Percentiles rank a stretch among this genome's conserved stretches.
Conservation (phyloP, 64 coral and sea anemone genomes). For the Hydrozoanthus tunicans region DNA sequence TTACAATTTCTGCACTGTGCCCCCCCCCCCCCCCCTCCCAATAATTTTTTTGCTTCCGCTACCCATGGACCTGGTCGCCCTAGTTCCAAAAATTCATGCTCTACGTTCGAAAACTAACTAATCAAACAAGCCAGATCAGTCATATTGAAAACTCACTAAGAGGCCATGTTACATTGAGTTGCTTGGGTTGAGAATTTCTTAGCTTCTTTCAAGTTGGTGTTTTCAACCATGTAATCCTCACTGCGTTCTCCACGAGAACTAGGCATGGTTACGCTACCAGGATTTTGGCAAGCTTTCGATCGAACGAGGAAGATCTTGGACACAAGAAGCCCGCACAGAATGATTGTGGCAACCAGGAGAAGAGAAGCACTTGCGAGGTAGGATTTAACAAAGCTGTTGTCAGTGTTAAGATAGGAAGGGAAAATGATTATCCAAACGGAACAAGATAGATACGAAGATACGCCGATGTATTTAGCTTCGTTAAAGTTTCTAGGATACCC, state of each 20-base stretch:
- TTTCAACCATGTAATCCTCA: not conserved
- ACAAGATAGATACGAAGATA: slow-evolving; percentile 51
- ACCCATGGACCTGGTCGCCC: too few species aligned
- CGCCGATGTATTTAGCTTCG: slow-evolving; percentile 67
- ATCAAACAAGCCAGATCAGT: too few species aligned
- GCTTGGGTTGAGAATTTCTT: not conserved
- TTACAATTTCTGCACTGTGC: too few species aligned
- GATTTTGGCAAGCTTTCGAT: not conserved
- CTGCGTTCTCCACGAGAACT: slow-evolving; percentile 6
- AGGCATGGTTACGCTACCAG: slow-evolving; percentile 39
- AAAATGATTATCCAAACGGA: slow-evolving; percentile 62
- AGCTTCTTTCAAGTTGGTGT: not conserved
- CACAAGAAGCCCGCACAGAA: slow-evolving; percentile 27
- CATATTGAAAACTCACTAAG: not conserved
- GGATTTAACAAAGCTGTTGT: slow-evolving; percentile 23
- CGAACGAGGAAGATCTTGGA: slow-evolving; percentile 51
- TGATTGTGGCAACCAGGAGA: slow-evolving; percentile 30
- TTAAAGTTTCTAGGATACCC: slow-evolving; percentile 66
- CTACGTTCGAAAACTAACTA: too few species aligned
- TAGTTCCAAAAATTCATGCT: too few species aligned
- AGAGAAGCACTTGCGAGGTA: slow-evolving; percentile 34
- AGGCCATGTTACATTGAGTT: slow-evolving; percentile 19
- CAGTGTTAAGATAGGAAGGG: slow-evolving; percentile 49
- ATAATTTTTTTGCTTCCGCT: too few species aligned
- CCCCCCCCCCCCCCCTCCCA: too few species aligned